Conservation (phyloP, 2,113 vertebrate genomes). For the Bettongia penicillata region DNA sequence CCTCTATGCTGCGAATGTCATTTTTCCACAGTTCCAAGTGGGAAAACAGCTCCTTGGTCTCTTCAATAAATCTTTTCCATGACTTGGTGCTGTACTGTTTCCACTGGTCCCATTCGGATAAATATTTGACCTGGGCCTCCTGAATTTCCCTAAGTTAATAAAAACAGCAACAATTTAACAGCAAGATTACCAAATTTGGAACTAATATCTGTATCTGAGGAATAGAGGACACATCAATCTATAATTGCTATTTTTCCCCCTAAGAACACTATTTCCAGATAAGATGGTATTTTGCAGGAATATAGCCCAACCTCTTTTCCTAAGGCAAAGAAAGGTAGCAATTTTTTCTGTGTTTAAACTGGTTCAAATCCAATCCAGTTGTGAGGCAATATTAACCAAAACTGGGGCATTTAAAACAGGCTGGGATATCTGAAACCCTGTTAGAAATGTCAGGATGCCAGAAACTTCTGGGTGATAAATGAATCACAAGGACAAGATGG, state of each 20-base stretch:
- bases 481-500: not conserved
- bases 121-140: slow-evolving; percentile 71
- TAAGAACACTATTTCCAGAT: not conserved
- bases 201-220: not conserved
- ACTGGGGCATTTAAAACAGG: not conserved
- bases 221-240: not conserved
- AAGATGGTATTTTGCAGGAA: not conserved
- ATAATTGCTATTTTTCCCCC: not conserved
- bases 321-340: not conserved
- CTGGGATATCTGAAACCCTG: not conserved
- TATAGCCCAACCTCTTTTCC: not conserved
- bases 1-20: slow-evolving; percentile 89
- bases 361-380: not conserved
- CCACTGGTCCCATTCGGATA: slow-evolving; percentile 86
- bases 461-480: not conserved
- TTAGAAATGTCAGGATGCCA: not conserved
- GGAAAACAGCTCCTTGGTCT: slow-evolving; percentile 77
- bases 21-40: slow-evolving; percentile 91
- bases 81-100: slow-evolving; percentile 82
- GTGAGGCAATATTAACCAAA: not conserved
- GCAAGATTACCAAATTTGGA: not conserved
- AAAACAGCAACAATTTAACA: slow-evolving; percentile 22
- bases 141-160: slow-evolving; percentile 76
- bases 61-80: slow-evolving; percentile 83
- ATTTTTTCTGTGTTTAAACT: not conserved